Evolutionary conservation across 2,113 vertebrate species (phyloP).

Genomic region (Progne subis): DNA sequence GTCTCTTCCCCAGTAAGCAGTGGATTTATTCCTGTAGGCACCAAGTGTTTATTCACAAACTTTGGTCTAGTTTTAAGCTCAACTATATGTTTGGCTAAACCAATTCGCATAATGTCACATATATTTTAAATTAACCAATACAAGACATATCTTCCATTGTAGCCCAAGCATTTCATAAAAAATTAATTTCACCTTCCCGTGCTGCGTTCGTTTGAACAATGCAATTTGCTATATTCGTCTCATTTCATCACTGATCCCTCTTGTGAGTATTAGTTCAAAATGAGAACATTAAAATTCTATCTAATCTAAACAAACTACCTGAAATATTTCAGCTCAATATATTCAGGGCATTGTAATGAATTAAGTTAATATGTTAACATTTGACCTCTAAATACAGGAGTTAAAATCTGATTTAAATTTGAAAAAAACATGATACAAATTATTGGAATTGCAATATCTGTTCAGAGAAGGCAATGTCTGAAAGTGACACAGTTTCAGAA

Average conservation of each 20-base stretch:
- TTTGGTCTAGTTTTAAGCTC: background rate
- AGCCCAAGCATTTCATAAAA: background rate
- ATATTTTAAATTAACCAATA: background rate
- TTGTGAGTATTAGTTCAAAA: slow-evolving; percentile 20
- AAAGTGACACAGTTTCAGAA: background rate
- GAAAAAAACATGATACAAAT: background rate
- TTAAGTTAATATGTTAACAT: background rate
- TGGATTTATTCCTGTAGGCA: background rate
- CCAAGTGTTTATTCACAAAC: background rate
- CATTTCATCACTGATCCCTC: slow-evolving; percentile 18
- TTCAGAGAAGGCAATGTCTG: background rate
- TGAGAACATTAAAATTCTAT: background rate
- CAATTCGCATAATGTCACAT: background rate
- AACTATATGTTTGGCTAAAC: background rate
- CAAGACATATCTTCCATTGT: background rate
- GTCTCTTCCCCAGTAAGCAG: background rate
- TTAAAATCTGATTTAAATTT: background rate
- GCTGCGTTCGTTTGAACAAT: background rate
- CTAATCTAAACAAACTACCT: slow-evolving; percentile 29
- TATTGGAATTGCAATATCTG: background rate
- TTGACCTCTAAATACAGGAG: background rate
- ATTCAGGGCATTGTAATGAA: background rate
- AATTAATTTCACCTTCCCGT: background rate
- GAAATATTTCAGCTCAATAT: background rate
- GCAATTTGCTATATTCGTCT: background rate